Evolutionary conservation across 1,140 invertebrate species (phyloP).

Genomic region (Varroa destructor): DNA sequence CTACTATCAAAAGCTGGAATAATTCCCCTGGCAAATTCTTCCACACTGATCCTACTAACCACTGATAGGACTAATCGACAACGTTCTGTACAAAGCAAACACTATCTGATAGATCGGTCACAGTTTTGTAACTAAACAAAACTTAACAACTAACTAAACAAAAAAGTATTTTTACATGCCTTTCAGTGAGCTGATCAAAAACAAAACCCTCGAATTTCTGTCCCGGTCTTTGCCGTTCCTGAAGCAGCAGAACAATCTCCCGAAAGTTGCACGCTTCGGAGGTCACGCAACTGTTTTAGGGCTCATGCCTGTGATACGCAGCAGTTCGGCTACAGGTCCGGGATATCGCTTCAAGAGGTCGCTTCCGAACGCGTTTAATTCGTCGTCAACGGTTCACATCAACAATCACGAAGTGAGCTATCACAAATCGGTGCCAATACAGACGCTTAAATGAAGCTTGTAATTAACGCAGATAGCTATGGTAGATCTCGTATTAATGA

Average conservation of each 20-base stretch:
- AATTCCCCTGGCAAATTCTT: too few relatives aligned
- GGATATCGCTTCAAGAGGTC: conserved; percentile 1
- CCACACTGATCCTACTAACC: too few relatives aligned
- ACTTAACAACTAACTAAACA: too few relatives aligned
- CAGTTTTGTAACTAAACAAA: too few relatives aligned
- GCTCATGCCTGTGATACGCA: background rate
- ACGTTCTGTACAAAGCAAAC: too few relatives aligned
- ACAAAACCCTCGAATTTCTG: conserved; percentile 73
- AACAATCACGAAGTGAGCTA: conserved; percentile 8
- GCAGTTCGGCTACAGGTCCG: background rate
- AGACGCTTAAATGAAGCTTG: too few relatives aligned
- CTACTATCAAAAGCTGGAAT: too few relatives aligned
- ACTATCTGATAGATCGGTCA: too few relatives aligned
- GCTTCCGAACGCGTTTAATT: background rate
- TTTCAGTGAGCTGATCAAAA: conserved; percentile 64
- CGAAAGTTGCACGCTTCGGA: conserved; percentile 58
- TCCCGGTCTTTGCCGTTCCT: conserved; percentile 68
- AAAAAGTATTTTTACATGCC: background rate
- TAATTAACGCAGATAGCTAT: too few relatives aligned
- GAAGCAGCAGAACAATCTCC: conserved; percentile 67
- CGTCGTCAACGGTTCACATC: background rate
- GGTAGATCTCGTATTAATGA: too few relatives aligned
- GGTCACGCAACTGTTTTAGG: background rate
- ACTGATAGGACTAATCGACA: too few relatives aligned
- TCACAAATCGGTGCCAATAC: too few relatives aligned